Base-by-base conservation (phyloP, 1,140 invertebrate species). In the Pemphigus obesinymphae region DNA sequence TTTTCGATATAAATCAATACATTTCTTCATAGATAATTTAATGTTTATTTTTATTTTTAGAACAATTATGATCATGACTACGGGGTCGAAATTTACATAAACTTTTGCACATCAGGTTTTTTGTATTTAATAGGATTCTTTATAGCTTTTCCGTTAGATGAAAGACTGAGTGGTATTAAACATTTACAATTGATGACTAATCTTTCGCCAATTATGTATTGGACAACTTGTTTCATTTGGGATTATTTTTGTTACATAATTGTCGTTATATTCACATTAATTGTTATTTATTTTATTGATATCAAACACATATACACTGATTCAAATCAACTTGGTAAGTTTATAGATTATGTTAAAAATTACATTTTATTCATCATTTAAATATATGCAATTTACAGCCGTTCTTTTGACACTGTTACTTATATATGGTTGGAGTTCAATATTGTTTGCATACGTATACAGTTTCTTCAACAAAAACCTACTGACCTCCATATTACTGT, bases 121-220 rank as follows among this genome's bases (percentile, higher is more conserved):
- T 23, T 80, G 0, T 80, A 63, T 80, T 66, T 83, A 34, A 45
- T 50, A 6, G 55, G 82, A 37, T 75, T 45, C 84, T 90, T 90
- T 85, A 86, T 89, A 3, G 85, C 90, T 23, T 90, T 89, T 83
- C 88, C 91, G 0, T 83, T 88, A 5, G 84, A 84, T 34, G 87
- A 87, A 73, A 82, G 86, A 80, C 58, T 85, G 31, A 83, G 88
- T 82, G 90, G 89, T 84, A 89, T 89, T 26, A 93, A 92, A 85
- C 92, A 93, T 83, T 86, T 93, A 17, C 92, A 93, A 86, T 89
- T 91, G 86, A 92, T 93, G 86, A 90, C 91, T 15, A 92, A 92
- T 48, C 88, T 91, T 3, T 86, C 89, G 11, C 86, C 88, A 11
- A 61, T 88, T 3, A 87, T 86, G 1, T 93, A 91, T 84, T 93